These are phyloP conservation scores for Pemphredon lugubris DNA, from an alignment of 2,888 invertebrate species.

Conservation along the genomic window DNA sequence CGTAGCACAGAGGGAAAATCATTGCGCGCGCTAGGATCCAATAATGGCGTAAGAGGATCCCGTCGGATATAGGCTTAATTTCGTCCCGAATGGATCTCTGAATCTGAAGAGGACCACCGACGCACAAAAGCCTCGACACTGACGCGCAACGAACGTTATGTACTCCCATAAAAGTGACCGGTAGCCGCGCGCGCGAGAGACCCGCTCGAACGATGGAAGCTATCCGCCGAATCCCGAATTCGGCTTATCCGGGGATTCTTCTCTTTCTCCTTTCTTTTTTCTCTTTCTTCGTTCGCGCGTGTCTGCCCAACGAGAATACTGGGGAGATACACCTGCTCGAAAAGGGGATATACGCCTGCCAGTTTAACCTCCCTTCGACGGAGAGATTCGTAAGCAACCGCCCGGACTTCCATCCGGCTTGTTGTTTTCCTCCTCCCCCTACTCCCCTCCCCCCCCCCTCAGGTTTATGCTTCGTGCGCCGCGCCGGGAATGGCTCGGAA, in stretches of 20 bases:
- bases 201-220: constrained; percentile 7
- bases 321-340: constrained; percentile 49
- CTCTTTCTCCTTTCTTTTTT: no score
- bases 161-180: constrained; percentile 27
- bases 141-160: constrained; percentile 5
- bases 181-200: constrained; percentile 12
- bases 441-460: no score
- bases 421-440: neutral
- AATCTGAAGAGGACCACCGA: neutral
- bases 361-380: constrained; percentile 14
- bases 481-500: no score
- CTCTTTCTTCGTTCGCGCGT: constrained; percentile 56
- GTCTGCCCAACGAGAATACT: constrained; percentile 38
- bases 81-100: constrained; percentile 41
- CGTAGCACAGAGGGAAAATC: constrained; percentile 1
- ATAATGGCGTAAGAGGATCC: constrained; percentile 74
- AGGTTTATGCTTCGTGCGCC: no score
- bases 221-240: constrained; percentile 36
- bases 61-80: constrained; percentile 72
- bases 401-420: constrained; percentile 1
- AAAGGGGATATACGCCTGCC: constrained; percentile 14
- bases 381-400: neutral
- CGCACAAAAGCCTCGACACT: constrained; percentile 28
- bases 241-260: constrained; percentile 70
- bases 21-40: constrained; percentile 41